Percentiles rank a stretch among this genome's conserved stretches.
These are phyloP conservation scores for Rhadina sibilatrix DNA, from an alignment of 2,113 vertebrate species.

Conservation along the genomic window DNA sequence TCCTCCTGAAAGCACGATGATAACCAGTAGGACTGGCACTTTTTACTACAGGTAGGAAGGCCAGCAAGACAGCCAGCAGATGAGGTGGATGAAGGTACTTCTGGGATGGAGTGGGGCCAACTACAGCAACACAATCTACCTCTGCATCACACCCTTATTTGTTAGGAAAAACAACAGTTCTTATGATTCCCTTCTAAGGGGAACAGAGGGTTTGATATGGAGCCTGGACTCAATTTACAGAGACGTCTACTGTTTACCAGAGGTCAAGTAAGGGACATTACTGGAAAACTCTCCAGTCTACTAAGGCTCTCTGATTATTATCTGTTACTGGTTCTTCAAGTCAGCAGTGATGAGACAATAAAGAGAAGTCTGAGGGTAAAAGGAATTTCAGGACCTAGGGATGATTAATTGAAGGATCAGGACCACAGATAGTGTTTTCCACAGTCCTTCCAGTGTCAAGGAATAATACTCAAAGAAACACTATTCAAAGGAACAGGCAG, in stretches of 20 bases:
- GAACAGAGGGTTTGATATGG: not conserved
- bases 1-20: not conserved
- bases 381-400: not conserved
- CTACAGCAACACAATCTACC: not conserved
- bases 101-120: not conserved
- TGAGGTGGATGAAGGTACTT: not conserved
- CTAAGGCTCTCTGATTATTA: not conserved
- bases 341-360: not conserved
- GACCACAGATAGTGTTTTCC: not conserved
- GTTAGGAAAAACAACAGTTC: not conserved
- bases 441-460: not conserved
- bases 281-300: not conserved
- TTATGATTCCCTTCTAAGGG: not conserved
- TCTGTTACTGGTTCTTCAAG: not conserved
- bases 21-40: not conserved
- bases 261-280: not conserved
- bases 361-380: not conserved
- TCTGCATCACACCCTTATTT: not conserved
- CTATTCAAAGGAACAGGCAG: not conserved
- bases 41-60: not conserved
- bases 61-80: not conserved
- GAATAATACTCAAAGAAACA: not conserved
- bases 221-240: not conserved
- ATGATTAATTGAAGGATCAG: not conserved
- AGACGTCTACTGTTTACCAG: not conserved